These are phyloP conservation scores for Wiebesia pumilae DNA, from an alignment of 1,140 invertebrate species.

Conservation along the genomic window DNA sequence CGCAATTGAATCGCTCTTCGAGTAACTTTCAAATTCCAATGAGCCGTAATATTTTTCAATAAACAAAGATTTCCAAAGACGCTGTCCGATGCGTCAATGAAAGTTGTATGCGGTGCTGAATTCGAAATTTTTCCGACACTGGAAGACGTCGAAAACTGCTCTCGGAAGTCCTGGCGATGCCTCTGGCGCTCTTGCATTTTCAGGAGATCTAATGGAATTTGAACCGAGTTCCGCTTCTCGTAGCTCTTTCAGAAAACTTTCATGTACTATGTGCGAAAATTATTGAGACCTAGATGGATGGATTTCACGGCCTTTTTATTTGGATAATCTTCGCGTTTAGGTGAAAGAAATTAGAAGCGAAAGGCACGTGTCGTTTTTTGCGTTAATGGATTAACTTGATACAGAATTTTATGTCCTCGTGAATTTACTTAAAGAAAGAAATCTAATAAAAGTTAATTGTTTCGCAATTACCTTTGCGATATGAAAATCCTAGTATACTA, in stretches of 20 bases:
- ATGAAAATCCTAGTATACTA: neutral
- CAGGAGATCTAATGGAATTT: conserved; percentile 10
- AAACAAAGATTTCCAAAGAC: neutral
- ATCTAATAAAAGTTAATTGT: neutral
- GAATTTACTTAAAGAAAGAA: neutral
- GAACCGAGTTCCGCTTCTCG: neutral
- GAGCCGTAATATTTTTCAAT: neutral
- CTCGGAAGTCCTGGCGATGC: neutral
- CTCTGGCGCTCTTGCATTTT: neutral
- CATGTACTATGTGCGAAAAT: neutral
- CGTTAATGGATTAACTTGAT: neutral
- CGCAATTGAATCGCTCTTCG: neutral
- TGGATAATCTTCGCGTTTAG: neutral
- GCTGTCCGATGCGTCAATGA: neutral
- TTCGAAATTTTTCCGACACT: neutral
- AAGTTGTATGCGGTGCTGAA: neutral
- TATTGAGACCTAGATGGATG: neutral
- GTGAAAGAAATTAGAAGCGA: neutral
- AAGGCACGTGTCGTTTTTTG: neutral
- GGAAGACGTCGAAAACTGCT: neutral
- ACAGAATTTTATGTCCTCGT: neutral
- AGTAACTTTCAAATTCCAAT: neutral
- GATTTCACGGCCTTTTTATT: neutral
- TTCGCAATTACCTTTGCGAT: too few relatives aligned
- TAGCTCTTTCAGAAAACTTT: neutral